A percentile compares a stretch with the other conserved stretches of the same genome.
Evolutionary conservation across 2,113 vertebrate genomes (phyloP).

Genomic region (Polypterus senegalus): DNA sequence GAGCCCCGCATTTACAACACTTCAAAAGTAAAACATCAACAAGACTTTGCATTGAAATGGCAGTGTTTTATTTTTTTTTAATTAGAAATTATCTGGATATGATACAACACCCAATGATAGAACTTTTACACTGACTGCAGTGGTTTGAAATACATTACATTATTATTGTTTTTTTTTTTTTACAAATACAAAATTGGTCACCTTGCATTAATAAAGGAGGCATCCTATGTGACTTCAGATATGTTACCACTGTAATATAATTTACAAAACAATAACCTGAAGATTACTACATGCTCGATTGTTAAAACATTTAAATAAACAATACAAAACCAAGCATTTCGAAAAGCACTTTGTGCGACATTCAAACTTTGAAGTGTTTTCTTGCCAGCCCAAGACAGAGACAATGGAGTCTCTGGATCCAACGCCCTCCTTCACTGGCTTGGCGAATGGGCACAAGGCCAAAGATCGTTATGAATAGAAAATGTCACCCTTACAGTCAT

Average conservation of each 20-base stretch:
- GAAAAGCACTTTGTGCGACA: slow-evolving; percentile 61
- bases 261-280: slow-evolving; percentile 47
- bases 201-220: slow-evolving; percentile 38
- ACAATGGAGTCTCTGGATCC: slow-evolving; percentile 18
- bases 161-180: slow-evolving; percentile 8
- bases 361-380: slow-evolving; percentile 50
- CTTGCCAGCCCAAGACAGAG: slow-evolving; percentile 28
- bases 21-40: too few species aligned
- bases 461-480: slow-evolving; percentile 24
- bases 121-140: slow-evolving; percentile 63
- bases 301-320: slow-evolving; percentile 40
- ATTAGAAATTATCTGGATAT: slow-evolving; percentile 59
- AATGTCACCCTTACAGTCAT: slow-evolving; percentile 18
- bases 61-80: slow-evolving; percentile 70
- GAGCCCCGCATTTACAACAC: too few species aligned
- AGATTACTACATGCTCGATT: slow-evolving; percentile 48
- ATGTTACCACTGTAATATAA: slow-evolving; percentile 44
- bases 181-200: slow-evolving; percentile 43
- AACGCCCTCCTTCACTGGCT: not conserved
- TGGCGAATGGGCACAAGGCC: slow-evolving; percentile 42
- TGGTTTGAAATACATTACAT: slow-evolving; percentile 53
- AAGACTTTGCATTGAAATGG: slow-evolving; percentile 27
- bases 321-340: slow-evolving; percentile 41
- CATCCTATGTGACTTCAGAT: slow-evolving; percentile 41
- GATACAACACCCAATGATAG: slow-evolving; percentile 62